Base-by-base conservation (phyloP, 1,140 invertebrate genomes). In the Asbolus verrucosus region DNA sequence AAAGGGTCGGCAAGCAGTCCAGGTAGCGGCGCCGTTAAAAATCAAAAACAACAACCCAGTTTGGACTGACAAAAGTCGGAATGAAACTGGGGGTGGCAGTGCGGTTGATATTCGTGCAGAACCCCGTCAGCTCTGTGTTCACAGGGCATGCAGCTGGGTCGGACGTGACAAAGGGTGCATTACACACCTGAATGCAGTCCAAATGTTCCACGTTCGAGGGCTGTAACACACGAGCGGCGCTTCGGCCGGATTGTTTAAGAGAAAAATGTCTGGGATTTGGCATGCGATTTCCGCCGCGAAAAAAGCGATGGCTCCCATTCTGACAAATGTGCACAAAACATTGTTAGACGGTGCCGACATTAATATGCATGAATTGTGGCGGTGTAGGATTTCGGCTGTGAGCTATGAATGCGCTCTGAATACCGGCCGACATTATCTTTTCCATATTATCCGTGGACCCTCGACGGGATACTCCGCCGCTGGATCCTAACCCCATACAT, bases 341-440 rank as follows among this genome's bases (percentile, higher is more conserved):
- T 16, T 15, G 41, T 16, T n/a, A 46, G 41, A 46, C 38, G 21
- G 6, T 14, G 43, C 16, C 43, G 8, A n/a, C 46, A 54, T 54
- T 27, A 54, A 54, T 54, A 54, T 54, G 46, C 46, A 54, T 54
- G 46, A 54, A 54, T 54, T 54, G 46, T 54, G 46, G 46, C 21
- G 11, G 46, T n/a, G 21, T 11, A 54, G 46, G 46, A 54, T 54
- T 54, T 54, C 46, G 46, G 46, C 21, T 54, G 46, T 54, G 27
- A 54, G 46, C 33, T n/a, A 36, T 11, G 33, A 36, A 36, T 36
- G 11, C 46, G 46, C 9, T 54, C 46, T 21, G 46, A 54, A 54
- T 54, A 54, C 46, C 9, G 5, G 9, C n/a, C 46, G 46, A 54
- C 46, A 54, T 54, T 54, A 54, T 54, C 46, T 54, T 54, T 54